These are phyloP conservation scores for Diadema setosum DNA, from an alignment of 35 echinoderm and acorn worm genomes.

Conservation along the genomic window DNA sequence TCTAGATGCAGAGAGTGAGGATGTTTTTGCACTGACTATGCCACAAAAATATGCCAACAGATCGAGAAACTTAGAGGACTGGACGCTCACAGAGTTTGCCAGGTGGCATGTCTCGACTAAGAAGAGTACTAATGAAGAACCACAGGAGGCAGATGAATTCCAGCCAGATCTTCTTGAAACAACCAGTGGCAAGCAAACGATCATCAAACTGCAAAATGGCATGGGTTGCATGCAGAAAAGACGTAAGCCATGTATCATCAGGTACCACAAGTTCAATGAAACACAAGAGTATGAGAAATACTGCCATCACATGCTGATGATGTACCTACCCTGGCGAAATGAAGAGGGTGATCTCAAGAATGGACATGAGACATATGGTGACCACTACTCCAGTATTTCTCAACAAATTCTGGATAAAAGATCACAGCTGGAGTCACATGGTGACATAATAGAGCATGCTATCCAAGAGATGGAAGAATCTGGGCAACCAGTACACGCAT, in stretches of 20 bases:
- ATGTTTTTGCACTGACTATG: neutral
- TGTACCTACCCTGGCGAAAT: neutral
- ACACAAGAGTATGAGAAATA: neutral
- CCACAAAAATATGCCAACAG: neutral
- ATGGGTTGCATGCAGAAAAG: neutral
- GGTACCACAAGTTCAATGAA: neutral
- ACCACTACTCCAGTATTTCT: neutral
- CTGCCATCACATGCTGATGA: neutral
- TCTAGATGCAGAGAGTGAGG: neutral
- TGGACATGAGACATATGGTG: neutral
- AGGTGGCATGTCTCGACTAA: neutral
- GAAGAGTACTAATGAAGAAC: neutral
- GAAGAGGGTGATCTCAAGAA: neutral
- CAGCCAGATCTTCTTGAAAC: neutral
- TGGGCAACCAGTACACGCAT: conserved; percentile 41
- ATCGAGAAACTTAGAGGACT: neutral
- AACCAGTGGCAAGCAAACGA: neutral
- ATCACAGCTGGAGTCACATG: neutral
- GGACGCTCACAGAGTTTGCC: neutral
- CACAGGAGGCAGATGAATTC: neutral
- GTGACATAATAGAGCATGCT: conserved; percentile 22
- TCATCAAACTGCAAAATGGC: neutral
- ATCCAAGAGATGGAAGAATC: neutral
- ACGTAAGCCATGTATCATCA: neutral
- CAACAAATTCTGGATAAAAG: neutral